phyloP scores from a whole-genome alignment of 1,140 invertebrate genomes.

The Apis cerana region DNA sequence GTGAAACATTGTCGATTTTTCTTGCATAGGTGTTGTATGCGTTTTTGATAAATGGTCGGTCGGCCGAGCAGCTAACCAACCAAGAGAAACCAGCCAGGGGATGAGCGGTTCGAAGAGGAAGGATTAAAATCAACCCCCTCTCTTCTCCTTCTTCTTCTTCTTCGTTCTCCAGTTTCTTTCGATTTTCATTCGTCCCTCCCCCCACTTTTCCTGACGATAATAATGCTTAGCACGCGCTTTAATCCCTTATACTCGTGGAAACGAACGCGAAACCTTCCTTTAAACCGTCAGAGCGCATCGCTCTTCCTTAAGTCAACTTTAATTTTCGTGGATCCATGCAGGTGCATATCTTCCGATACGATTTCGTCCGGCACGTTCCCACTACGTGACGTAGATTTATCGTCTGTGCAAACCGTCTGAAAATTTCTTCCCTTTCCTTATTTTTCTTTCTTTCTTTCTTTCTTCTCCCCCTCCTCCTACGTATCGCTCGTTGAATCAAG shows the following conservation, averaged over 20 bases:
- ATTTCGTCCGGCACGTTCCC: constrained; percentile 8
- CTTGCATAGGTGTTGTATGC: constrained; percentile 71
- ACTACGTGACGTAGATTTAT: constrained; percentile 34
- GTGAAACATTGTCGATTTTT: constrained; percentile 73
- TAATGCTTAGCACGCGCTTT: constrained; percentile 20
- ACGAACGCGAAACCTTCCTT: constrained; percentile 38
- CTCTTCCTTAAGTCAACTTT: constrained; percentile 49
- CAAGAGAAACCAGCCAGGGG: background rate
- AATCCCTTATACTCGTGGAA: constrained; percentile 23
- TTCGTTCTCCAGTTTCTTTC: constrained; percentile 18
- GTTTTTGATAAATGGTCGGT: constrained; percentile 70
- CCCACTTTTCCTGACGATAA: constrained; percentile 14
- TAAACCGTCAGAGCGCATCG: constrained; percentile 26
- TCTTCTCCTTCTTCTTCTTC: background rate
- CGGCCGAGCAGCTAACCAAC: constrained; percentile 39
- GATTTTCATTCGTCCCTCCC: background rate
- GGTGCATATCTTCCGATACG: constrained; percentile 21
- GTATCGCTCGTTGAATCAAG: constrained; percentile 2
- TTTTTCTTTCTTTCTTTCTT: too few species aligned
- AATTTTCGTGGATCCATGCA: constrained; percentile 27
- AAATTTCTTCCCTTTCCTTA: constrained; percentile 3
- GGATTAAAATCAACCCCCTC: background rate
- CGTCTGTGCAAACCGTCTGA: constrained; percentile 12
- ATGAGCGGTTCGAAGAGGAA: background rate
- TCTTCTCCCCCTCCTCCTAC: background rate